phyloP scores from a whole-genome alignment of 2,113 vertebrate species.

The Gadus chalcogrammus region DNA sequence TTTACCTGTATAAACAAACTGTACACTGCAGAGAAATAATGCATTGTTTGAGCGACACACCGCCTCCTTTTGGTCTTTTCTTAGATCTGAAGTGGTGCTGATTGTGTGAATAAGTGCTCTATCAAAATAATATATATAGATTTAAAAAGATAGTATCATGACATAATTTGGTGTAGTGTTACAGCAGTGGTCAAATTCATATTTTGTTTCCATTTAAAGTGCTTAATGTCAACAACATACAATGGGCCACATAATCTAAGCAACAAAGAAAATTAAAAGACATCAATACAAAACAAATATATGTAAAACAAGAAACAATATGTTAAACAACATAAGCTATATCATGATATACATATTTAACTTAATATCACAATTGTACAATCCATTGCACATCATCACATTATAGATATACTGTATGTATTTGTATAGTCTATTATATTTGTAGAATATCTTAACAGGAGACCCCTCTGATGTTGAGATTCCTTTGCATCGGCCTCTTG shows the following conservation, averaged over 20 bases:
- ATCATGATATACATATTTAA: slow-evolving; percentile 67
- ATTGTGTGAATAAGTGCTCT: slow-evolving; percentile 46
- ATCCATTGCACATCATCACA: slow-evolving; percentile 94
- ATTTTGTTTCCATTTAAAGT: slow-evolving; percentile 73
- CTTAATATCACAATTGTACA: slow-evolving; percentile 81
- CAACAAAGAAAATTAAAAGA: slow-evolving; percentile 41
- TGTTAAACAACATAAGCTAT: slow-evolving; percentile 63
- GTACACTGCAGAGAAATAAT: neutral
- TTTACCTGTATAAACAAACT: slow-evolving; percentile 7
- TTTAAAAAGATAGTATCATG: neutral
- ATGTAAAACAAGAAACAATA: slow-evolving; percentile 68
- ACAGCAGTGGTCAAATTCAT: slow-evolving; percentile 51
- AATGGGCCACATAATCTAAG: slow-evolving; percentile 53
- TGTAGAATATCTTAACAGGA: slow-evolving; percentile 70
- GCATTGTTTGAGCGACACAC: slow-evolving; percentile 11
- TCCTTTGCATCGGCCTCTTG: slow-evolving; percentile 40
- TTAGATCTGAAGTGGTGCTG: slow-evolving; percentile 31
- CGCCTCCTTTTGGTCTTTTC: slow-evolving; percentile 16
- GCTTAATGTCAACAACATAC: slow-evolving; percentile 67
- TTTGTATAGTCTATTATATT: slow-evolving; percentile 50
- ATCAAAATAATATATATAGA: slow-evolving; percentile 33
- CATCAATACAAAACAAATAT: slow-evolving; percentile 36
- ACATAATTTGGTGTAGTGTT: slow-evolving; percentile 55
- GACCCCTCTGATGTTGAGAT: slow-evolving; percentile 53
- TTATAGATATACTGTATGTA: slow-evolving; percentile 58